Conservation (phyloP, 2,888 invertebrate species). For the Tortrix viridana region DNA sequence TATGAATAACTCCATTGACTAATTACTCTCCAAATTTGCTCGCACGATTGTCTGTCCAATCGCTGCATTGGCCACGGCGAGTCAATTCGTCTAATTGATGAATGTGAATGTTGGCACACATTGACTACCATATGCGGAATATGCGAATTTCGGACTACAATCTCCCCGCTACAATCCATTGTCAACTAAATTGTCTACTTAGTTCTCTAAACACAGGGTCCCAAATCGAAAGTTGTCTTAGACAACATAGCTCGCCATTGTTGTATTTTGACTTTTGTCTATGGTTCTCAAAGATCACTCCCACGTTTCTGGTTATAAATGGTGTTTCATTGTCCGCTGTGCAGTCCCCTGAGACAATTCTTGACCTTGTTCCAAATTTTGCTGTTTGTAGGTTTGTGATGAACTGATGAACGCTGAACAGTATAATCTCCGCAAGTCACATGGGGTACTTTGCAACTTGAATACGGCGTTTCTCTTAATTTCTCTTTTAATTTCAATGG, state of each 20-base stretch:
- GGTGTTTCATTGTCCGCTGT: constrained; percentile 68
- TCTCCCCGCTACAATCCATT: constrained; percentile 39
- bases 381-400: constrained; percentile 48
- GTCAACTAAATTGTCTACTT: constrained; percentile 24
- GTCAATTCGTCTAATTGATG: constrained; percentile 50
- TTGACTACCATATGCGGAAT: constrained; percentile 53
- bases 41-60: constrained; percentile 42
- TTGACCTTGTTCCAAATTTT: constrained; percentile 77
- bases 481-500: constrained; percentile 34
- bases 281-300: constrained; percentile 69
- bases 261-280: constrained; percentile 56
- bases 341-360: constrained; percentile 70
- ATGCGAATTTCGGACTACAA: constrained; percentile 50
- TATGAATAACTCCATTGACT: constrained; percentile 38
- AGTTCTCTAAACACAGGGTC: constrained; percentile 27
- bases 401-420: constrained; percentile 36
- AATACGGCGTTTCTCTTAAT: constrained; percentile 29
- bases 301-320: constrained; percentile 67
- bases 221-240: constrained; percentile 32
- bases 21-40: constrained; percentile 42
- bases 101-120: constrained; percentile 51
- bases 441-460: constrained; percentile 18
- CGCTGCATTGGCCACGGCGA: constrained; percentile 51
- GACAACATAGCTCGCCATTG: constrained; percentile 48
- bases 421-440: constrained; percentile 34